These are phyloP conservation scores for Megalops cyprinoides DNA, from an alignment of 2,797 vertebrate genomes.

Conservation along the genomic window DNA sequence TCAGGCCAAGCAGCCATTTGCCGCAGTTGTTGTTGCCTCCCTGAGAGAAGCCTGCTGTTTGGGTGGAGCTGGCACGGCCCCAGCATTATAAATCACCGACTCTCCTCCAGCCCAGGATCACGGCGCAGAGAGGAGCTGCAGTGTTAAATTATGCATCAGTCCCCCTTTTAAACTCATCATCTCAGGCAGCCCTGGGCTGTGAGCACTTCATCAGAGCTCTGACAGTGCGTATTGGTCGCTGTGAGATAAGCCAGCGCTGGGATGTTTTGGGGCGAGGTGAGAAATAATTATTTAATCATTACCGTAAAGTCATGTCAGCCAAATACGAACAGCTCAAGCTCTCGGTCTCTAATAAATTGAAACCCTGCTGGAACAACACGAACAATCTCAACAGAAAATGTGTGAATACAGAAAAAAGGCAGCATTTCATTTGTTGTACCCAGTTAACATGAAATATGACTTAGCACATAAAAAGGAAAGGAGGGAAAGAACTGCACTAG, in stretches of 20 bases:
- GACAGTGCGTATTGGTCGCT: constrained; percentile 17
- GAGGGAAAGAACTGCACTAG: too few species aligned
- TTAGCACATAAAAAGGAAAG: too few species aligned
- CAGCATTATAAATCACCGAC: constrained; percentile 31
- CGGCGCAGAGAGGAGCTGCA: constrained; percentile 7
- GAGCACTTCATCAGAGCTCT: constrained; percentile 31
- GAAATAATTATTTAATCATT: constrained; percentile 27
- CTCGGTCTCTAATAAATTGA: not conserved
- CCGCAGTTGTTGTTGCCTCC: not conserved
- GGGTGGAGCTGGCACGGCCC: constrained; percentile 1
- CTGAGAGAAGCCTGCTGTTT: not conserved
- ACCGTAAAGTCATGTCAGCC: not conserved
- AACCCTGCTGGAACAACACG: not conserved
- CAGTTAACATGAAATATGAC: too few species aligned
- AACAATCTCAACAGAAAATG: not conserved
- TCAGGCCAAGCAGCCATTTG: not conserved
- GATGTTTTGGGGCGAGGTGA: not conserved
- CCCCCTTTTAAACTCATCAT: constrained; percentile 38
- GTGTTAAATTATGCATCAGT: constrained; percentile 44
- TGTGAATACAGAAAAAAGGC: not conserved
- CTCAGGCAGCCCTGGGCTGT: constrained; percentile 6
- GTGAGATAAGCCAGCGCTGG: constrained; percentile 23
- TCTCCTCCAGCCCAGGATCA: constrained; percentile 26
- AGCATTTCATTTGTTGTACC: not conserved
- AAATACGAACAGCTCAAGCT: not conserved